These are phyloP conservation scores for Paramuricea clavata DNA, from an alignment of 92 coral and sea anemone species.

Conservation along the genomic window DNA sequence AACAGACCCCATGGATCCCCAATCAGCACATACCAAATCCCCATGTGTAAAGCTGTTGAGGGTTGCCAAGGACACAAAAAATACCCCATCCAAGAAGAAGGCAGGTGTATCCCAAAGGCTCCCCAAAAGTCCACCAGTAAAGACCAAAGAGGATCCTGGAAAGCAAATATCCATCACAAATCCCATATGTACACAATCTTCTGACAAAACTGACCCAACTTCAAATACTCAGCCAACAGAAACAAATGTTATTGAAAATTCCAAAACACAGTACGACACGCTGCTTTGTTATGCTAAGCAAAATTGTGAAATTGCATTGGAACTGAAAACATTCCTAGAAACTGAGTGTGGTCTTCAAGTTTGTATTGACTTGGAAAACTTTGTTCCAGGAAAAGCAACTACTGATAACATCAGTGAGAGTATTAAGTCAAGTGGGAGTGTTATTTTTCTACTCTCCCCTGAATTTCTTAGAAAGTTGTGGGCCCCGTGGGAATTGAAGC, in stretches of 20 bases:
- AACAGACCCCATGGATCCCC: neutral
- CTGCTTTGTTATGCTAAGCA: neutral
- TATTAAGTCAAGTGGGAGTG: slow-evolving; percentile 1
- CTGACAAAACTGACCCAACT: neutral
- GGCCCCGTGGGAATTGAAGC: slow-evolving; percentile 33
- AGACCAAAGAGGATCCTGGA: neutral
- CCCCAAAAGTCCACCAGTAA: neutral
- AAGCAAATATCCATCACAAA: neutral
- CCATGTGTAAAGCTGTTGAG: neutral
- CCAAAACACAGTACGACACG: neutral
- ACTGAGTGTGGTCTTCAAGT: slow-evolving; percentile 17
- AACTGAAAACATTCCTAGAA: slow-evolving; percentile 2
- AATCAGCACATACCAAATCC: no score
- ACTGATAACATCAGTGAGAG: slow-evolving; percentile 28
- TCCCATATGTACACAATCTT: neutral
- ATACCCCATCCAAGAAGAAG: neutral
- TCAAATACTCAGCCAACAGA: neutral
- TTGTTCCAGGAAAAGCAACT: slow-evolving; percentile 19
- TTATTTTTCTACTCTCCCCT: slow-evolving; percentile 26
- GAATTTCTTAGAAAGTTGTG: neutral
- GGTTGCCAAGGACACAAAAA: neutral
- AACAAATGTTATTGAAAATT: neutral
- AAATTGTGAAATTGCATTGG: neutral
- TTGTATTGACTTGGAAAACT: slow-evolving; percentile 30
- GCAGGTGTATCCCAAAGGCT: neutral